Evolutionary conservation across 2,888 invertebrate genomes (phyloP), one percentile per base, ranked within the genome.

Genomic region (Craniophora ligustri): DNA sequence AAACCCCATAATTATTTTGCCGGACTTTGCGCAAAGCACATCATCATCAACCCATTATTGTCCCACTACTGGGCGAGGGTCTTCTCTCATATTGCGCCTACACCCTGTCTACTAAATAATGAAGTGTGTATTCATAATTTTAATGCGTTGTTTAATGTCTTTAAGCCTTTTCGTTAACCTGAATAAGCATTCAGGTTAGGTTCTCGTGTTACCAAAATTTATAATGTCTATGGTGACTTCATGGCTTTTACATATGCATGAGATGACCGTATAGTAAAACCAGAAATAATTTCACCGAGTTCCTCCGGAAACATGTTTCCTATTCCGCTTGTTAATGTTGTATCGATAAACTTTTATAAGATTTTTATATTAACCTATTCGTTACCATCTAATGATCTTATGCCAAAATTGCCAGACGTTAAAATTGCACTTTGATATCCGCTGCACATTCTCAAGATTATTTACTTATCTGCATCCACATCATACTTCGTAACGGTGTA

Each of bases 371-470:
- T 10, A 23, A n/a, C n/a, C n/a, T n/a, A n/a, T n/a, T n/a, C n/a
- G n/a, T n/a, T n/a, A n/a, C n/a, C 11, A 44, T 38, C 32, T 6
- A 19, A 11, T 16, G 31, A 35, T 38, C 44, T 47, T 44, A 54
- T 57, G 66, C 67, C 67, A 66, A 67, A 67, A 56, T 67, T 38
- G 48, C 59, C 49, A 64, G 67, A 59, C 60, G 40, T 47, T 70
- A 66, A 69, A 56, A 73, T 75, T 60, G 44, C 59, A 53, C 65
- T 66, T 69, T 65, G 65, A 67, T 71, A 67, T 53, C 47, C 16
- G 64, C 53, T 54, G 55, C 49, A 44, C 57, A 62, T 54, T 42
- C 38, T 34, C 26, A 19, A 47, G 21, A 19, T 46, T 40, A 60
- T 54, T 47, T 41, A 45, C 18, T 38, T 14, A 50, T 32, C 30